phyloP scores from a whole-genome alignment of 2,888 invertebrate genomes.

The Noctua comes region DNA sequence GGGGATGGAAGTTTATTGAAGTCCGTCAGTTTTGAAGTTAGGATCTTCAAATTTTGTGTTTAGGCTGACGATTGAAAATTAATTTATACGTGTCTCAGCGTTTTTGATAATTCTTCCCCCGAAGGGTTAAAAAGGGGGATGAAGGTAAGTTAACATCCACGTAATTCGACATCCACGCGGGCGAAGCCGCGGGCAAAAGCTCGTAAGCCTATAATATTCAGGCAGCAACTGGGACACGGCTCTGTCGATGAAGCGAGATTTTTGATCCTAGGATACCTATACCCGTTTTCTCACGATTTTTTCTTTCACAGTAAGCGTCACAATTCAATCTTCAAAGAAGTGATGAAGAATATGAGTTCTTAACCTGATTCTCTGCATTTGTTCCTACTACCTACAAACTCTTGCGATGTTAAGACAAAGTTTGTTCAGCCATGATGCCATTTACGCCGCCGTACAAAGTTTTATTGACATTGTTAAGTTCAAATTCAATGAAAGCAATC shows the following conservation, averaged over 20 bases:
- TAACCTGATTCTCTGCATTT: not conserved
- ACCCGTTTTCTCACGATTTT: not conserved
- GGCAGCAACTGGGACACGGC: no score
- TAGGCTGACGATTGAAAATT: no score
- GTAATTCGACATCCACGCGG: no score
- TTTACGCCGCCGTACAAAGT: slow-evolving; percentile 37
- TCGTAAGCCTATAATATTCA: no score
- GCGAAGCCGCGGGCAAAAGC: no score
- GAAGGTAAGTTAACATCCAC: no score
- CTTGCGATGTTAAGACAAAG: slow-evolving; percentile 12
- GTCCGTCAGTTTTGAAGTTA: no score
- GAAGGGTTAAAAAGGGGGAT: no score
- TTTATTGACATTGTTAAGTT: slow-evolving; percentile 58
- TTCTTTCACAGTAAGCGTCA: not conserved
- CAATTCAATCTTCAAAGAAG: not conserved
- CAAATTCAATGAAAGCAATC: slow-evolving; percentile 53
- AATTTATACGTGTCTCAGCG: no score
- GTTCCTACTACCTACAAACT: slow-evolving; percentile 5
- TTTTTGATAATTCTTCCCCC: no score
- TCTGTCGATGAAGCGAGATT: not conserved
- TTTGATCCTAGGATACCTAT: not conserved
- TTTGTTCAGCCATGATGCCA: slow-evolving; percentile 36
- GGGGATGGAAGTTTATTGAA: no score
- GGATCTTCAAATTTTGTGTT: no score
- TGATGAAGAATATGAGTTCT: not conserved